phyloP scores from a whole-genome alignment of 2,797 vertebrate genomes.

The Taenioides sp. region DNA sequence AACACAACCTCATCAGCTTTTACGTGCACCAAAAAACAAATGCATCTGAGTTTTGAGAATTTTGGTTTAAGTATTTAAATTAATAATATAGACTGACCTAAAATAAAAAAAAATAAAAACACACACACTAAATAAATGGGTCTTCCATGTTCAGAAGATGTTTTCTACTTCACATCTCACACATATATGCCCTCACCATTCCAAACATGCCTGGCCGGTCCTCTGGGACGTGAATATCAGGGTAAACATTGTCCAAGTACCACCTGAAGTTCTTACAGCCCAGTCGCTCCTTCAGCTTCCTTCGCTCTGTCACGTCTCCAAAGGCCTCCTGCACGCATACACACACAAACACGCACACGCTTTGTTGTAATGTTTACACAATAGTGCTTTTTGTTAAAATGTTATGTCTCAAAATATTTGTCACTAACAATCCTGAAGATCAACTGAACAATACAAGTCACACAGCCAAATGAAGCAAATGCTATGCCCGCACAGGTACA shows the following conservation, averaged over 20 bases:
- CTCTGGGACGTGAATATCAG: conserved; percentile 88
- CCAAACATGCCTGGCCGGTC: conserved; percentile 92
- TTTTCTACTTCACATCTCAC: not conserved
- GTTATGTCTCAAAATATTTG: no score
- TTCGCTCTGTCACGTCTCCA: conserved; percentile 90
- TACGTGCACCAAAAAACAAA: not conserved
- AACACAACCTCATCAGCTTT: not conserved
- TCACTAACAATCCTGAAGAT: not conserved
- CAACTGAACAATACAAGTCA: not conserved
- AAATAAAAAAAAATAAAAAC: not conserved
- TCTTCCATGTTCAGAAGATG: no score
- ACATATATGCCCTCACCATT: conserved; percentile 80
- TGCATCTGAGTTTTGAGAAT: not conserved
- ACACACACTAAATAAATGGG: no score
- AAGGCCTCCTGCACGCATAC: conserved; percentile 88
- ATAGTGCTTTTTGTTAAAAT: no score
- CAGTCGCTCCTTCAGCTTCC: conserved; percentile 81
- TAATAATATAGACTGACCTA: not conserved
- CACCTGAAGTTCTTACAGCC: conserved; percentile 91
- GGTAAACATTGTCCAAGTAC: conserved; percentile 92
- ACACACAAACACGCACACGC: not conserved
- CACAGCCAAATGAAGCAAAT: not conserved
- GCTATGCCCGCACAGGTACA: not conserved
- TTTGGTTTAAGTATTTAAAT: no score
- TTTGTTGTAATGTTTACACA: no score